These are phyloP conservation scores for Sebastes itinus DNA, from an alignment of 2,797 vertebrate genomes.

Conservation along the genomic window DNA sequence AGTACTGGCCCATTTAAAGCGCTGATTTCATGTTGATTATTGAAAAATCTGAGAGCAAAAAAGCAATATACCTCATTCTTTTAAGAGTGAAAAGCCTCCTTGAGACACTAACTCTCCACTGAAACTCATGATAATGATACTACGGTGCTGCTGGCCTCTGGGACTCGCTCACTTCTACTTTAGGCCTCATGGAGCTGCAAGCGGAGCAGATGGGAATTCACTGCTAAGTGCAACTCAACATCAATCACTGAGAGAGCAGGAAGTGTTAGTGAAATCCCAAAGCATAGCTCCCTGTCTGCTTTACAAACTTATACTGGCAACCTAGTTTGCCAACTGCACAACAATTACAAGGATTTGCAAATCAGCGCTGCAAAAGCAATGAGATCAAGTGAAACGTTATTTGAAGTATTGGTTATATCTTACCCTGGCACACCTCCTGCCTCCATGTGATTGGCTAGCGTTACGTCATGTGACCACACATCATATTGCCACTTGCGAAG, in stretches of 20 bases:
- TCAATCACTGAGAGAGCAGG: slow-evolving; percentile 9
- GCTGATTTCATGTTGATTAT: background rate
- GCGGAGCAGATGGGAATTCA: slow-evolving; percentile 26
- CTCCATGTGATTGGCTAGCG: slow-evolving; percentile 98
- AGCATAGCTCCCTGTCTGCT: background rate
- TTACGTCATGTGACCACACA: slow-evolving; percentile 98
- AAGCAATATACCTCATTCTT: background rate
- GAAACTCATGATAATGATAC: slow-evolving; percentile 17
- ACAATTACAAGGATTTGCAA: background rate
- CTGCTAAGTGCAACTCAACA: slow-evolving; percentile 14
- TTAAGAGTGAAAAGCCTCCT: background rate
- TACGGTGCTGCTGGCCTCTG: background rate
- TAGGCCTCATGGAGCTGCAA: background rate
- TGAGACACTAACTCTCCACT: background rate
- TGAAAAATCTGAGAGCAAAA: background rate
- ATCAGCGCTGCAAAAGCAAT: background rate
- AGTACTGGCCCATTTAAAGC: no score
- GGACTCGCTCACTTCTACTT: background rate
- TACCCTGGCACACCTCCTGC: slow-evolving; percentile 97
- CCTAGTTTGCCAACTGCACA: background rate
- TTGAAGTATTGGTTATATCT: slow-evolving; percentile 7
- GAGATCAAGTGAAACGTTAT: background rate
- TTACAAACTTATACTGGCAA: background rate
- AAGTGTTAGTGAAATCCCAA: background rate
- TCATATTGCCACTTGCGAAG: slow-evolving; percentile 99